These are phyloP conservation scores for Enteromius paludinosus DNA, from an alignment of 2,797 vertebrate species.

Conservation along the genomic window DNA sequence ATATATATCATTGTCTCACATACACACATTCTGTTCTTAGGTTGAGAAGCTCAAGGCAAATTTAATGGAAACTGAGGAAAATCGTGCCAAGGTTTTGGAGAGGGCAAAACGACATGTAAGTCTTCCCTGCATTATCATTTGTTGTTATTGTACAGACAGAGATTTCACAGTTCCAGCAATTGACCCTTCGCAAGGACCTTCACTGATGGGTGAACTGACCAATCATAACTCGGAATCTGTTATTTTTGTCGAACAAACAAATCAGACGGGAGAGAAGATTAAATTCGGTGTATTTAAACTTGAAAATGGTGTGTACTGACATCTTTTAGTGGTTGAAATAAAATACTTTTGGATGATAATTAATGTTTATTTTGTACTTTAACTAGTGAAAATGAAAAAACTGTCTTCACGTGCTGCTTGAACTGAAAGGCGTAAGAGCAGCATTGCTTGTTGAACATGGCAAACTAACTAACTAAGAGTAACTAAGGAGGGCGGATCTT, in stretches of 20 bases:
- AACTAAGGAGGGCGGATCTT: neutral
- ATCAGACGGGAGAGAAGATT: neutral
- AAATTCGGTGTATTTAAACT: neutral
- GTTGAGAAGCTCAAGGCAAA: conserved; percentile 74
- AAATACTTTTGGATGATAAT: neutral
- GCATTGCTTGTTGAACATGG: neutral
- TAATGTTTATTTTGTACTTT: neutral
- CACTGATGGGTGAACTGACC: neutral
- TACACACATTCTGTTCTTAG: conserved; percentile 56
- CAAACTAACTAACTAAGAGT: too few species aligned
- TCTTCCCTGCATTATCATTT: neutral
- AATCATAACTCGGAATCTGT: neutral
- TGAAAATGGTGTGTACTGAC: neutral
- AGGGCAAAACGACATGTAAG: conserved; percentile 81
- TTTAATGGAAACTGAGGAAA: conserved; percentile 72
- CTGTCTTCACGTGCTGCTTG: neutral
- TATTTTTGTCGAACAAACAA: neutral
- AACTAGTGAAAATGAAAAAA: neutral
- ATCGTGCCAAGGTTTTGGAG: conserved; percentile 73
- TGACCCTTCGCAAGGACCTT: neutral
- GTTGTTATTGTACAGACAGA: neutral
- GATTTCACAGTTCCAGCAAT: neutral
- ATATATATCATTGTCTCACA: neutral
- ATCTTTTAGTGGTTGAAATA: neutral
- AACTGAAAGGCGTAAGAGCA: neutral